Evolutionary conservation across 2,113 vertebrate species (phyloP), one percentile per base, ranked within the genome.

Genomic region (Xenopus borealis): DNA sequence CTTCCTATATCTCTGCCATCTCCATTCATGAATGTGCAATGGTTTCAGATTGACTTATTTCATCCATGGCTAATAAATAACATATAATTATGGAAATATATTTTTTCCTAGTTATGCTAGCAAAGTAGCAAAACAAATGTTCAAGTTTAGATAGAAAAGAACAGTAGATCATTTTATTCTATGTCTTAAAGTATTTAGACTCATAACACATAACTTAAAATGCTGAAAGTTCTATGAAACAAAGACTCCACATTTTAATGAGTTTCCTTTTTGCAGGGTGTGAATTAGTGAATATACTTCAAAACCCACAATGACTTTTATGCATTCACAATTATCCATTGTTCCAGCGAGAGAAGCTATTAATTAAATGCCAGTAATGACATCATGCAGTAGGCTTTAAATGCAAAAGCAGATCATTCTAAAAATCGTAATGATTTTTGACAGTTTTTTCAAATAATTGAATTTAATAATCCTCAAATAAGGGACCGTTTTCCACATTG

Each of bases 1-100:
- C 89, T 90, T 89, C 85, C 86, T 87, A 70, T 85, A 83, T 90
- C 86, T 92, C 87, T 90, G 86, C 89, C 85, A 87, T 88, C 87
- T 84, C 82, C 81, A 78, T 86, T 76, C 78, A 80, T 89, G 81
- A 89, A 88, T 20, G 80, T 83, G 83, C 83, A 91, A 91, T 91
- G 89, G 85, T 82, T 82, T 88, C 85, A 83, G 80, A 91, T 89
- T 89, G 79, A 89, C 83, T 90, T 90, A 88, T 87, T 89, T 89
- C 69, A 79, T 89, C 86, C 58, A 84, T 84, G 82, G 81, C 81
- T 86, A 91, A 91, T 90, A 91, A 92, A 89, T 90, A 89, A 87
- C 80, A 79, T 81, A 82, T 85, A 92, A 92, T 93, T 91, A 88
- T 84, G 80, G 81, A 86, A 92, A 91, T 89, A 85, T 86, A 87